A percentile compares a stretch with the other conserved stretches of the same genome.
These are phyloP conservation scores for Anoplopoma fimbria DNA, from an alignment of 2,113 vertebrate species.

Conservation along the genomic window DNA sequence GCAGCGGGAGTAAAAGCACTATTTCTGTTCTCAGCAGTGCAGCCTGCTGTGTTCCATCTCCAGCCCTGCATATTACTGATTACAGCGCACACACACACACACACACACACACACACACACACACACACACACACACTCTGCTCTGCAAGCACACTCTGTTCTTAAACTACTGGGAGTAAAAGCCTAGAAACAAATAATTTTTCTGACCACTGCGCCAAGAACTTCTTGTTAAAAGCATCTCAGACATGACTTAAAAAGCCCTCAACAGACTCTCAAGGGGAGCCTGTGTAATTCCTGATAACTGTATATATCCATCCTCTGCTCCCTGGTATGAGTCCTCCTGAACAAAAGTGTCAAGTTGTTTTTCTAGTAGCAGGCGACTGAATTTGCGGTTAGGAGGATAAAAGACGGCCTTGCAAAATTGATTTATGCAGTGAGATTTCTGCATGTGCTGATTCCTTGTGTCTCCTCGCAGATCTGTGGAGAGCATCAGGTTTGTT, in stretches of 20 bases:
- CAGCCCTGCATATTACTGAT: conserved; percentile 50
- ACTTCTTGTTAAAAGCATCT: conserved; percentile 35
- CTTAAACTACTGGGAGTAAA: conserved; percentile 22
- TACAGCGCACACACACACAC: conserved; percentile 17
- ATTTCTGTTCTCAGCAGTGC: conserved; percentile 45
- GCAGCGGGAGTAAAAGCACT: conserved; percentile 59
- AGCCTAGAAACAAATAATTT: conserved; percentile 5
- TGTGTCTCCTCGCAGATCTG: not conserved
- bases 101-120: conserved; percentile 7
- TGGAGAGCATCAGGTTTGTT: not conserved
- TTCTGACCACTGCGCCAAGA: not conserved
- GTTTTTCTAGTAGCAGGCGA: not conserved
- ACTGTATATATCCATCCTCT: not conserved
- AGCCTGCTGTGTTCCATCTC: conserved; percentile 57
- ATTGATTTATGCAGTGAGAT: not conserved
- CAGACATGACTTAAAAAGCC: not conserved
- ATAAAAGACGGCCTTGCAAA: not conserved
- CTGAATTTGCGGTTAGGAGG: not conserved
- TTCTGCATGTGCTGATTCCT: not conserved
- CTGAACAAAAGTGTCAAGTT: not conserved
- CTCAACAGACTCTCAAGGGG: not conserved
- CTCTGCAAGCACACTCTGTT: too few relatives aligned
- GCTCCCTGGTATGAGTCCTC: not conserved
- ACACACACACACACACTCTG: not conserved
- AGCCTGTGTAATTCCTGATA: not conserved